Base-by-base conservation (phyloP, 2,888 invertebrate species). In the Eulithis testata region DNA sequence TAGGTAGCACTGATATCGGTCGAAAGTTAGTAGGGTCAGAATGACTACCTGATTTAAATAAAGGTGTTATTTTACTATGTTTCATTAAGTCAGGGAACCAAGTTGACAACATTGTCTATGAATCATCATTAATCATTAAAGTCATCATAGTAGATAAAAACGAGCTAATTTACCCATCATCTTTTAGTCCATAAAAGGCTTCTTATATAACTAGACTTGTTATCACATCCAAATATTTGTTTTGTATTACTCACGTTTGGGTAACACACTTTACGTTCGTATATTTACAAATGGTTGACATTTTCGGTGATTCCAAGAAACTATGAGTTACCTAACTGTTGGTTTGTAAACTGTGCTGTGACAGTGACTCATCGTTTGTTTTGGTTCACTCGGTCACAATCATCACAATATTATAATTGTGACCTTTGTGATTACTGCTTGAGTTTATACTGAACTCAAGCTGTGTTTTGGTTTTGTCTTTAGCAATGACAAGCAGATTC, bases 221-320 rank as follows among this genome's bases (percentile, higher is more conserved):
- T 64, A 64, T 64, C 64, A 55, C 6, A 54, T 36, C 36, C n/a
- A 14, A 59, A 63, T 43, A 59, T 58, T 59, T 60, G 50, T 37
- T 52, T 11, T 27, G 44, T 9, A 52, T 56, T 56, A 65, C 64
- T 64, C 55, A 62, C 44, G 7, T 52, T 60, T 45, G 0, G 45
- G 40, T 37, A 36, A 45, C 37, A 21, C 47, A 45, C 31, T 14
- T 47, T 21, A 49, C 49, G 45, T 21, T 60, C 53, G 37, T 45
- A 51, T 27, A 51, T 27, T 37, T 3, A 21, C 3, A 36, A 40
- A 31, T 61, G 45, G 4, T 37, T 45, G 0, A 7, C 43, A 37
- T 52, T 53, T 60, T 31, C n/a, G 21, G 8, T 37, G 11, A 44
- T 59, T 51, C 44, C 9, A n/a, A 43, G 50, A 58, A 37, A 36